phyloP scores from a whole-genome alignment of 2,888 invertebrate genomes.

The Dryobota labecula region DNA sequence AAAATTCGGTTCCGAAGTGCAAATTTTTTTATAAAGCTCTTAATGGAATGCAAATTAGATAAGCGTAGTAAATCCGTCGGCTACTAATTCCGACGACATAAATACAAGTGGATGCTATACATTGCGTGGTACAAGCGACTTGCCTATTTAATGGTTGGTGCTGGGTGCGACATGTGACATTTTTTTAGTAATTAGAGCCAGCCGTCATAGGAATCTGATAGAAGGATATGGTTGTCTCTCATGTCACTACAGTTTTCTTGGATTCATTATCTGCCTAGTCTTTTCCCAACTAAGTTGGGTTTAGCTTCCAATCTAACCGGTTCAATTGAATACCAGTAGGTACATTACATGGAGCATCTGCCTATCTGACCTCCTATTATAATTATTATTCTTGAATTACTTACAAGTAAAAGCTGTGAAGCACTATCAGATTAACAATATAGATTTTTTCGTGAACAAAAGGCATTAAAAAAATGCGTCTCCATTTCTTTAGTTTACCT shows the following conservation, averaged over 20 bases:
- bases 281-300: too few species aligned
- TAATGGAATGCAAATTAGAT: slow-evolving; percentile 74
- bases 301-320: too few species aligned
- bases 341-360: too few species aligned
- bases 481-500: neutral
- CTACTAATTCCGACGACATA: slow-evolving; percentile 42
- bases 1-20: slow-evolving; percentile 25
- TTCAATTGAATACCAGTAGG: too few species aligned
- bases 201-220: neutral
- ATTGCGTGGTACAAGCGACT: slow-evolving; percentile 15
- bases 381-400: too few species aligned
- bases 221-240: neutral
- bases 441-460: neutral
- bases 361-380: too few species aligned
- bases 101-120: slow-evolving; percentile 38
- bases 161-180: slow-evolving; percentile 4
- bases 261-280: too few species aligned
- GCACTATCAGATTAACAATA: neutral
- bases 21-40: slow-evolving; percentile 65
- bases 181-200: neutral
- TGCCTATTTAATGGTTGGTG: neutral
- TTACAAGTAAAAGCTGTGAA: neutral
- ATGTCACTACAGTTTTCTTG: too few species aligned
- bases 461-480: neutral
- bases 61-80: slow-evolving; percentile 63